These are phyloP conservation scores for Ptychodera flava DNA, from an alignment of 35 echinoderm and acorn worm genomes.

Conservation along the genomic window DNA sequence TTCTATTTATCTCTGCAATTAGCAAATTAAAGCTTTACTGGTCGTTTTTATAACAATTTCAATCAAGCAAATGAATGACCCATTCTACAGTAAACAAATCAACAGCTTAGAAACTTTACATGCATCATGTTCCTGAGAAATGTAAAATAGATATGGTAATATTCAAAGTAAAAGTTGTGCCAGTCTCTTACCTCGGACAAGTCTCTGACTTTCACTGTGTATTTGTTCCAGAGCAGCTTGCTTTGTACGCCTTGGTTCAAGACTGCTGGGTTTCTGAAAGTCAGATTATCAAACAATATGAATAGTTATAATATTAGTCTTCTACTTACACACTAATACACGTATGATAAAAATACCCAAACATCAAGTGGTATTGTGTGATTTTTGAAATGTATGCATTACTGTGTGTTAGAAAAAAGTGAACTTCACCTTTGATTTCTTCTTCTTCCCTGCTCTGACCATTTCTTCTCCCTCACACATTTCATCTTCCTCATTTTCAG, in stretches of 20 bases:
- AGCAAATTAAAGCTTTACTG: too few species aligned
- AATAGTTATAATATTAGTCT: background rate
- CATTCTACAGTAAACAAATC: too few species aligned
- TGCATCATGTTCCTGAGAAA: too few species aligned
- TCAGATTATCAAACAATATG: constrained; percentile 13
- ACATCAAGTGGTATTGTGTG: background rate
- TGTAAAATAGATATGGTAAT: too few species aligned
- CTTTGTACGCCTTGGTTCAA: constrained; percentile 20
- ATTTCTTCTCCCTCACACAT: background rate
- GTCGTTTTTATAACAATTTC: too few species aligned
- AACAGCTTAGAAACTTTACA: too few species aligned
- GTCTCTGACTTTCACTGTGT: constrained; percentile 87
- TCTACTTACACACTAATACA: background rate
- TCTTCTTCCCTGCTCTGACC: background rate
- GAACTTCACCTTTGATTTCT: background rate
- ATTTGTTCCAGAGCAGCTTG: constrained; percentile 68
- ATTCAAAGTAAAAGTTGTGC: too few species aligned
- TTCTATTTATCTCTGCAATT: too few species aligned
- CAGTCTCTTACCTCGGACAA: constrained; percentile 95
- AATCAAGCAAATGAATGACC: too few species aligned
- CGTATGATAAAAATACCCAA: background rate
- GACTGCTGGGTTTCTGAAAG: constrained; percentile 16
- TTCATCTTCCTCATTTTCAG: background rate
- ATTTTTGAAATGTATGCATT: constrained; percentile 4
- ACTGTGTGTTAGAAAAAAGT: background rate